Conservation (phyloP, 2,797 vertebrate genomes). For the Sebastes iracundus region DNA sequence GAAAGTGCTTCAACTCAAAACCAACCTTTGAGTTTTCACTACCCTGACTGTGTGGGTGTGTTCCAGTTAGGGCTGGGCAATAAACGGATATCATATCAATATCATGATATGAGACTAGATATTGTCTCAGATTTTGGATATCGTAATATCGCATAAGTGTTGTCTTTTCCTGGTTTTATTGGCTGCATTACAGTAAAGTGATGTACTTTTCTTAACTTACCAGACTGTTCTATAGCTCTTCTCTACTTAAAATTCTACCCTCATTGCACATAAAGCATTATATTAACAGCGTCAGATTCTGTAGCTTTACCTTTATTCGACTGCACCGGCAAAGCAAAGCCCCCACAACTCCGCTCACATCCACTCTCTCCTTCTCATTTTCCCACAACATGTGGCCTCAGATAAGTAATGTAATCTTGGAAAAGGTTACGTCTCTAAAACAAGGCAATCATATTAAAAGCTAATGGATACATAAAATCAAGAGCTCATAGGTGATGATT, state of each 20-base stretch:
- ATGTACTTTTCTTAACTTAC: too few relatives aligned
- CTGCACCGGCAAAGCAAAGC: slow-evolving; percentile 40
- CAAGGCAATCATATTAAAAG: slow-evolving; percentile 81
- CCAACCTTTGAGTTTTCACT: not conserved
- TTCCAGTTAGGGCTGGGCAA: not conserved
- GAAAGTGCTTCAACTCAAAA: not conserved
- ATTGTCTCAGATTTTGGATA: too few relatives aligned
- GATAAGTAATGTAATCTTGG: slow-evolving; percentile 81
- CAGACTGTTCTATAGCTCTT: too few relatives aligned
- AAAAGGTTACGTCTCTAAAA: slow-evolving; percentile 80
- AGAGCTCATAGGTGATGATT: slow-evolving; percentile 84
- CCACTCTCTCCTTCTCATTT: slow-evolving; percentile 34
- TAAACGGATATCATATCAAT: too few relatives aligned
- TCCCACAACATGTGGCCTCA: slow-evolving; percentile 52
- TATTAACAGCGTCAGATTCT: slow-evolving; percentile 43
- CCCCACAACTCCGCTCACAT: slow-evolving; percentile 8
- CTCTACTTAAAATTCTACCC: slow-evolving; percentile 37
- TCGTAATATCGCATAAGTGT: too few relatives aligned
- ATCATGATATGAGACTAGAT: too few relatives aligned
- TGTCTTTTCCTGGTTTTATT: too few relatives aligned
- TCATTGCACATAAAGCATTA: slow-evolving; percentile 37
- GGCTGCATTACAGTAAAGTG: too few relatives aligned
- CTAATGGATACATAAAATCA: slow-evolving; percentile 84
- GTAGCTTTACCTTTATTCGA: slow-evolving; percentile 61
- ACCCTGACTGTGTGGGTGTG: not conserved